Base-by-base conservation (phyloP, 1,140 invertebrate genomes). In the Drosophila pruinosa region DNA sequence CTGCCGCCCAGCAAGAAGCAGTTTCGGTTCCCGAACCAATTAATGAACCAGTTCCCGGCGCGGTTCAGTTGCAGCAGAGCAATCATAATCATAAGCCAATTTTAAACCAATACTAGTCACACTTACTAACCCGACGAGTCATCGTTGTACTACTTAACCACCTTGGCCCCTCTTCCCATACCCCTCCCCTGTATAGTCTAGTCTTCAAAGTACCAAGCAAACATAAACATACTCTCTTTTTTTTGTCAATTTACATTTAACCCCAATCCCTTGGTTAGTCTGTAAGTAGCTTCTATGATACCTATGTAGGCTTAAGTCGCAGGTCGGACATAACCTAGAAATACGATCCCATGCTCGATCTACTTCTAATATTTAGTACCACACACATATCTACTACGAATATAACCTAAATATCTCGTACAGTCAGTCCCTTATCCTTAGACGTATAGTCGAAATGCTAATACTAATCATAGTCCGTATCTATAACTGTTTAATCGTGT, bases 41-140 rank as follows among this genome's bases (percentile, higher is more conserved):
- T 52, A 12, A 56, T 26, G 62, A 47, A 19, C 59, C 21, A 3
- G 50, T 47, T 10, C n/a, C 61, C 28, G 39, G 41, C 15, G 7
- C 43, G 31, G 57, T 19, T 22, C 73, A 34, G 54, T 19, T 68
- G 15, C 63, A 47, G 45, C 43, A 43, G 34, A 81, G 76, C 78
- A 82, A 77, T 78, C 78, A 54, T 64, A 70, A 58, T 78, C 82
- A 64, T 88, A 86, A 86, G 82, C 82, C 78, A 82, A 82, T 72
- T 63, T 47, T 82, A 70, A 82, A 82, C 59, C 71, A 83, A 86
- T 88, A 78, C 81, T 86, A 86, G 81, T 86, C 81, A 86, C 81
- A 78, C 73, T 72, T 68, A 48, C 19, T 14, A 68, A 38, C 15
- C 14, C 22, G 22, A 24, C 43, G 19, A n/a, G 12, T 24, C 59